Conservation (phyloP, 1,140 invertebrate species). For the Magallana angulata region DNA sequence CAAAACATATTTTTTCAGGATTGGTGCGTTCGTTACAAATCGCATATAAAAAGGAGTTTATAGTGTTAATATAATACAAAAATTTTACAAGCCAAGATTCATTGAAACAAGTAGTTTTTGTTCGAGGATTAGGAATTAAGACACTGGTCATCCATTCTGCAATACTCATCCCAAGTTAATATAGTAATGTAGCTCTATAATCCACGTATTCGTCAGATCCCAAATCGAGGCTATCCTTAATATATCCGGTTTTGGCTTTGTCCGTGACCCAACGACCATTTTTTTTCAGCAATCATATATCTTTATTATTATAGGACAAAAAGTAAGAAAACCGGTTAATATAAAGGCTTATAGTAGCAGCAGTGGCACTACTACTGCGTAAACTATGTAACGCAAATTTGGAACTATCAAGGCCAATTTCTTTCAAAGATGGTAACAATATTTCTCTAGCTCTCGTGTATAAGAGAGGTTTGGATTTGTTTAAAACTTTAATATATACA, state of each 20-base stretch:
- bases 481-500: neutral
- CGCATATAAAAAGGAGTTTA: too few species aligned
- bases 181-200: too few species aligned
- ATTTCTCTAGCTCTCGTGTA: slow-evolving; percentile 47
- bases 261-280: slow-evolving; percentile 40
- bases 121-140: too few species aligned
- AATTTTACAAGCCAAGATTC: neutral
- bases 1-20: too few species aligned
- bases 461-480: slow-evolving; percentile 17
- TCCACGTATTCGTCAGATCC: too few species aligned
- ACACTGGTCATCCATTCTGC: too few species aligned
- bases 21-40: too few species aligned
- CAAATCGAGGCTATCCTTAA: slow-evolving; percentile 26
- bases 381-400: slow-evolving; percentile 47
- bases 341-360: neutral
- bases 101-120: neutral
- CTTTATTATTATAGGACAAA: neutral
- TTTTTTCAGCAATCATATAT: slow-evolving; percentile 32
- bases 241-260: slow-evolving; percentile 28
- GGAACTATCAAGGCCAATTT: slow-evolving; percentile 40
- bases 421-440: neutral
- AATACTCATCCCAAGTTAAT: too few species aligned
- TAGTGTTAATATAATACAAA: too few species aligned
- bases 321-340: too few species aligned
- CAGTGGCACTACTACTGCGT: slow-evolving; percentile 40